These are phyloP conservation scores for Polyploca ridens DNA, from an alignment of 2,888 invertebrate species.

Conservation along the genomic window DNA sequence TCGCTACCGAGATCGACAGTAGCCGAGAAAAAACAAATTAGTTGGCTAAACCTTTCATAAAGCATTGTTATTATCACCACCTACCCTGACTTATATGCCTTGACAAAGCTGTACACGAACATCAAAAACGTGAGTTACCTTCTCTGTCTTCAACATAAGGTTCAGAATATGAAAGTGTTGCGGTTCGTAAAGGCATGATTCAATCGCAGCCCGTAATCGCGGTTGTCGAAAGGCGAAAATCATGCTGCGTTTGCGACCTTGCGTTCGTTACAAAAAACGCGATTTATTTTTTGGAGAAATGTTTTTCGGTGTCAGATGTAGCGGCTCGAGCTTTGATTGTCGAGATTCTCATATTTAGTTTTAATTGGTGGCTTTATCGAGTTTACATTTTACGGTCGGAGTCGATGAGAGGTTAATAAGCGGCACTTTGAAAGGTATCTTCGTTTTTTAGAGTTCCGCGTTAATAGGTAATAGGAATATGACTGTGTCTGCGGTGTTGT, in stretches of 20 bases:
- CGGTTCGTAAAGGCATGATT: constrained; percentile 5
- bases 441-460: constrained; percentile 79
- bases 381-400: constrained; percentile 84
- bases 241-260: constrained; percentile 80
- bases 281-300: constrained; percentile 79
- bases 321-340: constrained; percentile 83
- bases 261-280: constrained; percentile 74
- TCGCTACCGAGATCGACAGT: constrained; percentile 84
- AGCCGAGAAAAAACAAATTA: constrained; percentile 84
- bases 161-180: constrained; percentile 43
- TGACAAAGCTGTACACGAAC: constrained; percentile 52
- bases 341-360: constrained; percentile 84
- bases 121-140: constrained; percentile 46
- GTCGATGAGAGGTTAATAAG: constrained; percentile 84
- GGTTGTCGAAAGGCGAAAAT: constrained; percentile 79
- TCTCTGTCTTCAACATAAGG: constrained; percentile 54
- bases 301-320: constrained; percentile 81
- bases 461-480: constrained; percentile 71
- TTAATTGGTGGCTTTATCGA: constrained; percentile 85
- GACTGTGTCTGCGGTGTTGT: constrained; percentile 61
- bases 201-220: constrained; percentile 53
- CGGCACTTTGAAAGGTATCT: constrained; percentile 83
- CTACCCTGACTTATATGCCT: constrained; percentile 68
- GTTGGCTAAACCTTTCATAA: constrained; percentile 84
- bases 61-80: constrained; percentile 83